These are phyloP conservation scores for Reinhardtius hippoglossoides DNA, from an alignment of 2,113 vertebrate genomes.

Conservation along the genomic window DNA sequence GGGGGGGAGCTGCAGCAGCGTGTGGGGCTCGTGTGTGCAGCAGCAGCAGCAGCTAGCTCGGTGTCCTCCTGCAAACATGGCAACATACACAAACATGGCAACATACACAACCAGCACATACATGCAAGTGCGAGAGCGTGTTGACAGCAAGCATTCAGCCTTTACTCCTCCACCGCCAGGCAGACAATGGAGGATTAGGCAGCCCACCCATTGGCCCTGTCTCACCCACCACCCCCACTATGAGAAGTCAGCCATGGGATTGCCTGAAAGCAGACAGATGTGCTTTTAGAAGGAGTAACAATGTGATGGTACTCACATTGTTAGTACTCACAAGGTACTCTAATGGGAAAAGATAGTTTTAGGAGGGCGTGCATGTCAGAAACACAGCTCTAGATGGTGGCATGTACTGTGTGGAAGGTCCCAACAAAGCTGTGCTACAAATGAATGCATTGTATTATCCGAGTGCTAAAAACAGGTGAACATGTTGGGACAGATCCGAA, in stretches of 20 bases:
- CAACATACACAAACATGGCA: not conserved
- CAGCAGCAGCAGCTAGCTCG: too few relatives aligned
- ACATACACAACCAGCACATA: not conserved
- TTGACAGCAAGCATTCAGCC: not conserved
- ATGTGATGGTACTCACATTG: not conserved
- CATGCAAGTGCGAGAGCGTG: not conserved
- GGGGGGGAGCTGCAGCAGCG: not conserved
- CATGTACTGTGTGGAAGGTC: too few relatives aligned
- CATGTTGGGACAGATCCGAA: too few relatives aligned
- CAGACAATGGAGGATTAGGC: constrained; percentile 55
- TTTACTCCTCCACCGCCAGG: constrained; percentile 1
- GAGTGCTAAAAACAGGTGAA: too few relatives aligned
- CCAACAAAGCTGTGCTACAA: not conserved
- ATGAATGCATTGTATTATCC: not conserved
- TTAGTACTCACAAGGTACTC: too few relatives aligned
- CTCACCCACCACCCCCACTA: constrained; percentile 15
- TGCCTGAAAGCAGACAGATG: not conserved
- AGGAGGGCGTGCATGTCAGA: too few relatives aligned
- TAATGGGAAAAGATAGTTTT: too few relatives aligned
- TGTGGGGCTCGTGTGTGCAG: not conserved
- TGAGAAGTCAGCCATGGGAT: not conserved
- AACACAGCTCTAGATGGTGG: too few relatives aligned
- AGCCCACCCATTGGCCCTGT: constrained; percentile 19
- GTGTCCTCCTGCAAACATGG: not conserved
- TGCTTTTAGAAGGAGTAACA: not conserved